Evolutionary conservation across 2,113 vertebrate genomes (phyloP), one percentile per base, ranked within the genome.

Genomic region (Gallinago jamesoni): DNA sequence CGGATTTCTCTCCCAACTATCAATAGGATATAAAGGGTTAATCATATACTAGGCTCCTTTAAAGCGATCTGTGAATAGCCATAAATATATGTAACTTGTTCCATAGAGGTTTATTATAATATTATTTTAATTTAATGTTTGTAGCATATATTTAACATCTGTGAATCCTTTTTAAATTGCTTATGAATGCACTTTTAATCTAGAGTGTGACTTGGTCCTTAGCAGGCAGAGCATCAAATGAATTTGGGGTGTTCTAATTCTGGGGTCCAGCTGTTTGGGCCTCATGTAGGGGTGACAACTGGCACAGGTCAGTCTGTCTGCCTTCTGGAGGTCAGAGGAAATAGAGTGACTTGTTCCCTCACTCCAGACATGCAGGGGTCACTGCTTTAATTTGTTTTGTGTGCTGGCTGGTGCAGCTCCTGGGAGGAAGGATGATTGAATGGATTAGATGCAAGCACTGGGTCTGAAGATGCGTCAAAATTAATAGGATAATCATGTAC

Each of bases 381-480:
- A 89, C 73, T 64, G 60, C 31, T 81, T 67, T 70, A 6, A 48
- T 92, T 88, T 89, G 55, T 55, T 94, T 84, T 81, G n/a, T 50
- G 37, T 84, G 3, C 25, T 69, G 73, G 22, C 37, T 83, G 56
- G 20, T 84, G 56, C 27, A 55, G 7, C 25, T 82, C 43, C 57
- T 74, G 53, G 27, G 53, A 67, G 56, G 53, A 75, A 64, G 62
- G 57, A 17, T 70, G 60, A 7, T 60, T 70, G 56, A 67, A 20
- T 43, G 60, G 55, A 18, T 84, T 56, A 60, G 62, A 21, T 87
- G 45, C 43, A 14, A 18, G 35, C 79, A 33, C 14, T 30, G 25
- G 23, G 8, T 55, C 72, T 78, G 81, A 77, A 87, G 73, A 20
- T 59, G 25, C 2, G 1, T 39, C 87, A 39, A 28, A 41, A 68